Evolutionary conservation across 1,140 invertebrate genomes (phyloP).

Genomic region (Drosophila lacertosa): DNA sequence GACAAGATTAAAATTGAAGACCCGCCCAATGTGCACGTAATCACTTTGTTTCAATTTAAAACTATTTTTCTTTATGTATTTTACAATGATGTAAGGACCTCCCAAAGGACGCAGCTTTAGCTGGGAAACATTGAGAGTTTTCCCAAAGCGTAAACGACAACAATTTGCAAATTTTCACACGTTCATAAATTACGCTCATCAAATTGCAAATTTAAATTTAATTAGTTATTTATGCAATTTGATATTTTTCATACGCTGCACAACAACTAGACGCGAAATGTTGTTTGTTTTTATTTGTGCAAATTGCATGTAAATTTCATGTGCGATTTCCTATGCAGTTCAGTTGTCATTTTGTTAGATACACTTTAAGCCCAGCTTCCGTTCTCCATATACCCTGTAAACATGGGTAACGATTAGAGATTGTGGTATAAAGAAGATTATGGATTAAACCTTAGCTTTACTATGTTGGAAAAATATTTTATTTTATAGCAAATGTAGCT

Average conservation of each 20-base stretch:
- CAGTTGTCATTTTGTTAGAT: conserved; percentile 45
- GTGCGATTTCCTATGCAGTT: conserved; percentile 70
- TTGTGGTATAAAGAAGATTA: too few species aligned
- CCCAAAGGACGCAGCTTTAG: neutral
- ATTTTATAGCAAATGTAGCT: too few species aligned
- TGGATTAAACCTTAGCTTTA: too few species aligned
- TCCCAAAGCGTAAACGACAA: conserved; percentile 18
- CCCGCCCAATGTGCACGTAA: neutral
- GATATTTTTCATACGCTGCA: conserved; percentile 61
- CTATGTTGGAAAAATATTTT: too few species aligned
- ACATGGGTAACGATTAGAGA: neutral
- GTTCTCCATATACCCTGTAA: conserved; percentile 26
- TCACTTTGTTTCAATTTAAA: neutral
- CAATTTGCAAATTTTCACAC: conserved; percentile 72
- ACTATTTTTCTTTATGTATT: conserved; percentile 11
- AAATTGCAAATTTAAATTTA: conserved; percentile 66
- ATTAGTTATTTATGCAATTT: conserved; percentile 82
- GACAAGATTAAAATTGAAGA: neutral
- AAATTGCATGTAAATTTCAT: conserved; percentile 76
- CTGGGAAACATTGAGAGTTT: too few species aligned
- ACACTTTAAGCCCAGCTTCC: conserved; percentile 15
- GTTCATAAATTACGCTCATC: conserved; percentile 74
- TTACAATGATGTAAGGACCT: conserved; percentile 2
- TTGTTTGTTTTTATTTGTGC: conserved; percentile 67
- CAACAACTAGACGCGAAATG: conserved; percentile 22